phyloP scores from a whole-genome alignment of 2,797 vertebrate genomes.

The Saxicola maurus region DNA sequence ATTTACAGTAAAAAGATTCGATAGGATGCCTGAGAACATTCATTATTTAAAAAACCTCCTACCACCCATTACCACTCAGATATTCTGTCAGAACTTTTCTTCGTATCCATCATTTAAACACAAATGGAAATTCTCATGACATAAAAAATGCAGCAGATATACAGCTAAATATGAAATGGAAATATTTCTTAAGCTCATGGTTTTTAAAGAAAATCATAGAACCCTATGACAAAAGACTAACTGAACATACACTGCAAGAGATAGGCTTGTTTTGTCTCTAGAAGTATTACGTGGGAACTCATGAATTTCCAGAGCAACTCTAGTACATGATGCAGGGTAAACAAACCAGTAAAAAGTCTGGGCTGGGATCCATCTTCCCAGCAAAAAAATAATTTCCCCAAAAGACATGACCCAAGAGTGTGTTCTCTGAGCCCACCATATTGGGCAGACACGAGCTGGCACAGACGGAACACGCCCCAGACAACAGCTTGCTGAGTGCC shows the following conservation, averaged over 20 bases:
- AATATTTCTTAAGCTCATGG: not conserved
- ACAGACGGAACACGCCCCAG: not conserved
- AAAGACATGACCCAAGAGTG: not conserved
- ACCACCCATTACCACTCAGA: not conserved
- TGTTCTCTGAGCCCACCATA: not conserved
- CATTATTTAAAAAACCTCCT: not conserved
- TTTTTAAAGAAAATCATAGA: not conserved
- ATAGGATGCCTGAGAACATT: not conserved
- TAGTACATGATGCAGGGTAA: not conserved
- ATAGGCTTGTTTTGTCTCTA: not conserved
- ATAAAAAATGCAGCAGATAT: not conserved
- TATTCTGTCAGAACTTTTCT: not conserved
- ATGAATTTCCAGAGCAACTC: not conserved
- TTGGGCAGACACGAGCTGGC: slow-evolving; percentile 18
- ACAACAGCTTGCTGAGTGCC: slow-evolving; percentile 21
- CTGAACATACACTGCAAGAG: not conserved
- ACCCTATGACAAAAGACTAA: not conserved
- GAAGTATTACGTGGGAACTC: not conserved
- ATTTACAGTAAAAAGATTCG: not conserved
- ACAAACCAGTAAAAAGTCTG: not conserved
- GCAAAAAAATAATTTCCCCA: not conserved
- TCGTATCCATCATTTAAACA: not conserved
- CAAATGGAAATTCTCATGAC: not conserved
- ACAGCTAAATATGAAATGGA: not conserved
- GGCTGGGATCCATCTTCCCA: slow-evolving; percentile 6